phyloP scores from a whole-genome alignment of 2,113 vertebrate species.

The Myanophis thanlyinensis region DNA sequence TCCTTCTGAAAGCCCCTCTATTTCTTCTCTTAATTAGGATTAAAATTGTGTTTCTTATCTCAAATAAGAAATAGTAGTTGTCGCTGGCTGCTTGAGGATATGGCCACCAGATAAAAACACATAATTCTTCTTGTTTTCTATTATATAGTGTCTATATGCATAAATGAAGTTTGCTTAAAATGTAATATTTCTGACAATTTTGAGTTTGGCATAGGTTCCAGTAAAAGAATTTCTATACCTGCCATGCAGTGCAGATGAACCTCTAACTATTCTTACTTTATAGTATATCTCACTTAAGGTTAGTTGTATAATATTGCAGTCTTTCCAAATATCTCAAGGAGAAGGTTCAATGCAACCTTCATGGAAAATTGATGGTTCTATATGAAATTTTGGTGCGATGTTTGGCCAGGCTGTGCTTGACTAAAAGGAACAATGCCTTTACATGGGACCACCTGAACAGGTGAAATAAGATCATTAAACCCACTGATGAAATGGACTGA shows the following conservation, averaged over 20 bases:
- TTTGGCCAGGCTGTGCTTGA: not conserved
- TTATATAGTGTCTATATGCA: too few relatives aligned
- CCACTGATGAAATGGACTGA: not conserved
- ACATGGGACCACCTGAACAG: not conserved
- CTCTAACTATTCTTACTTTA: not conserved
- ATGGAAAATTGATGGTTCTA: not conserved
- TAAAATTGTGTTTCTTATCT: not conserved
- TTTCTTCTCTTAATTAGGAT: not conserved
- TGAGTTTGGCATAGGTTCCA: not conserved
- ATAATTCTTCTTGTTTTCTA: not conserved
- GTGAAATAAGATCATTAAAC: not conserved
- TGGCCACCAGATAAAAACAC: not conserved
- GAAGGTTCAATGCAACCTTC: not conserved
- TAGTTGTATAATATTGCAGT: not conserved
- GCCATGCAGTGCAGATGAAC: not conserved
- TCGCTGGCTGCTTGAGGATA: not conserved
- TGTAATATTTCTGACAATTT: not conserved
- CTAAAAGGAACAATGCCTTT: not conserved
- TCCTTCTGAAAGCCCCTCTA: not conserved
- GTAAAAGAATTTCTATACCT: not conserved
- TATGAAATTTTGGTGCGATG: not conserved
- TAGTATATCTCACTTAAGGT: not conserved
- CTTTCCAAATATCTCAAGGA: not conserved
- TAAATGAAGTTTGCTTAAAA: not conserved
- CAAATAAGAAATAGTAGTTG: not conserved